Evolutionary conservation across 2,797 vertebrate species (phyloP).

Genomic region (Vultur gryphus): DNA sequence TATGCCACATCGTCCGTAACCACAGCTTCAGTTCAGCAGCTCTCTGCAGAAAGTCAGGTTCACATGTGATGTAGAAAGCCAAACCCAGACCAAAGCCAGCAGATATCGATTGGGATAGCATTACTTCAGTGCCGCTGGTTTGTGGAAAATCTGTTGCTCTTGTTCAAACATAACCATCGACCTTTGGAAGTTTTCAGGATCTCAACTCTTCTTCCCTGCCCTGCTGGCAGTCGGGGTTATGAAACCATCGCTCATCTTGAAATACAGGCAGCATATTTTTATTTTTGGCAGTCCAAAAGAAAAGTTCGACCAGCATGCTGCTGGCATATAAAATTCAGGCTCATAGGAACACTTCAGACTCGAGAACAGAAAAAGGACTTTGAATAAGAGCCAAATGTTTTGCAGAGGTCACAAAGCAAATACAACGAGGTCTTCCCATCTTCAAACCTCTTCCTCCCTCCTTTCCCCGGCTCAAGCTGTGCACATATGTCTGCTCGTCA

Average conservation of each 20-base stretch:
- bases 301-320: background rate
- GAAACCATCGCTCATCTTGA: constrained; percentile 4
- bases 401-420: constrained; percentile 41
- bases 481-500: background rate
- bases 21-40: background rate
- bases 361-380: background rate
- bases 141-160: background rate
- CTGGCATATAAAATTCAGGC: background rate
- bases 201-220: background rate
- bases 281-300: constrained; percentile 18
- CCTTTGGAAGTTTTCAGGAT: background rate
- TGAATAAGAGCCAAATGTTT: constrained; percentile 11
- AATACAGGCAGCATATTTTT: constrained; percentile 2
- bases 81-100: background rate
- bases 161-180: background rate
- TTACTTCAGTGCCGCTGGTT: background rate
- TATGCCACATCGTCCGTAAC: rapidly evolving
- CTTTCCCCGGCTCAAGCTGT: background rate
- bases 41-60: background rate
- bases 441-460: constrained; percentile 3
- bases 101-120: rapidly evolving
- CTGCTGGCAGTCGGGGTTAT: background rate
- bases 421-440: background rate
- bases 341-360: background rate
- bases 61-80: rapidly evolving